These are phyloP conservation scores for Austrolebias charrua DNA, from an alignment of 2,797 vertebrate species.

Conservation along the genomic window DNA sequence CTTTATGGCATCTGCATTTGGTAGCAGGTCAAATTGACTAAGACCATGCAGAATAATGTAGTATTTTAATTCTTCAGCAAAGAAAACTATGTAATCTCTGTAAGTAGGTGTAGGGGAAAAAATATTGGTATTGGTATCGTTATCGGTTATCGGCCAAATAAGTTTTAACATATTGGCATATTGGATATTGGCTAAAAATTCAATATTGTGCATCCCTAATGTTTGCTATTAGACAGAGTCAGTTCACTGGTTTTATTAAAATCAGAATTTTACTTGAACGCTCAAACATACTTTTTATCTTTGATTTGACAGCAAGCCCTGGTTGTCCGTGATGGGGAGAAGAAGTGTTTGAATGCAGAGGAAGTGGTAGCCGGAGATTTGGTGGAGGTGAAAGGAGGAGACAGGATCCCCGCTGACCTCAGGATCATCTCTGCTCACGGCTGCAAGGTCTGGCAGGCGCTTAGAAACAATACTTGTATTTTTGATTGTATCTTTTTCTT, in stretches of 20 bases:
- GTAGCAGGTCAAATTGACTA: too few relatives aligned
- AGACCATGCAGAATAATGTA: too few relatives aligned
- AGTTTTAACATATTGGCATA: too few relatives aligned
- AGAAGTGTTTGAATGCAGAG: conserved; percentile 90
- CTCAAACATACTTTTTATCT: background rate
- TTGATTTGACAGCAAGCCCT: conserved; percentile 87
- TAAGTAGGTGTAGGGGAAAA: too few relatives aligned
- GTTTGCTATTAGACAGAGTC: background rate
- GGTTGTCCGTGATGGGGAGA: conserved; percentile 92
- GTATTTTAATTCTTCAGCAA: too few relatives aligned
- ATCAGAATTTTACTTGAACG: background rate
- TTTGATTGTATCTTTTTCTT: background rate
- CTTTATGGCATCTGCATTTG: too few relatives aligned
- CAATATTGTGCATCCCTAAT: too few relatives aligned
- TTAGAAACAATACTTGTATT: background rate
- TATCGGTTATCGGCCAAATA: too few relatives aligned
- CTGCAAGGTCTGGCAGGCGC: conserved; percentile 84
- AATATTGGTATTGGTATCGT: too few relatives aligned
- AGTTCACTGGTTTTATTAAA: background rate
- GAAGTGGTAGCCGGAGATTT: conserved; percentile 91
- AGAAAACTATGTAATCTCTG: too few relatives aligned
- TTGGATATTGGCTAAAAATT: too few relatives aligned
- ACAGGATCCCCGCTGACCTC: conserved; percentile 93
- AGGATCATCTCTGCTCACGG: conserved; percentile 89
- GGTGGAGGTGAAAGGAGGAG: conserved; percentile 96